These are phyloP conservation scores for Thera britannica DNA, from an alignment of 2,888 invertebrate genomes.

Conservation along the genomic window DNA sequence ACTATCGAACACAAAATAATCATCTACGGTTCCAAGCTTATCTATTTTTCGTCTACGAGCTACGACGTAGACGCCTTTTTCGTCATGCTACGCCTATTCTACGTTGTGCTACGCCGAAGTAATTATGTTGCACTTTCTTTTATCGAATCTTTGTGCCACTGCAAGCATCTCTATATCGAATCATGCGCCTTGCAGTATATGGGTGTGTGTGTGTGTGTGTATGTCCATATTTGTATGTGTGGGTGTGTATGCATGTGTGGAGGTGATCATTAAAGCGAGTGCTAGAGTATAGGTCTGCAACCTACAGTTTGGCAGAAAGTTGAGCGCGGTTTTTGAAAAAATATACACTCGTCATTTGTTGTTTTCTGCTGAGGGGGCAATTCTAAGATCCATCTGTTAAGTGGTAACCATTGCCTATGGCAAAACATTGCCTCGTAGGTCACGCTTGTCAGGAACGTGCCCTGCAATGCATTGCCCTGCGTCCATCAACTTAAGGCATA, in stretches of 20 bases:
- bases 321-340: slow-evolving; percentile 1
- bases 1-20: too few relatives aligned
- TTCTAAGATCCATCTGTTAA: too few relatives aligned
- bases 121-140: slow-evolving; percentile 40
- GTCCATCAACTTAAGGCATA: too few relatives aligned
- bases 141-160: slow-evolving; percentile 39
- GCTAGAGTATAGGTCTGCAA: slow-evolving; percentile 70
- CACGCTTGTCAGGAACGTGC: too few relatives aligned
- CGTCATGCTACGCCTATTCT: neutral
- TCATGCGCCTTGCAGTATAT: slow-evolving; percentile 21
- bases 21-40: neutral
- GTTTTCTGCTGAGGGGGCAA: too few relatives aligned
- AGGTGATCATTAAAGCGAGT: slow-evolving; percentile 75
- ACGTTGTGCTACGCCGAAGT: slow-evolving; percentile 1
- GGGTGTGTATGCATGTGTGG: slow-evolving; percentile 49
- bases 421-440: too few relatives aligned
- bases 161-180: slow-evolving; percentile 38
- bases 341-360: neutral
- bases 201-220: slow-evolving; percentile 35
- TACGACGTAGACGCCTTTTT: slow-evolving; percentile 2
- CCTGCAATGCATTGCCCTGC: too few relatives aligned
- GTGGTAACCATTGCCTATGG: too few relatives aligned
- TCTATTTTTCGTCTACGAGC: neutral
- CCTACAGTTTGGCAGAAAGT: slow-evolving; percentile 29
- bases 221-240: slow-evolving; percentile 39